These are phyloP conservation scores for Epistrophe eligans DNA, from an alignment of 2,888 invertebrate genomes.

Conservation along the genomic window DNA sequence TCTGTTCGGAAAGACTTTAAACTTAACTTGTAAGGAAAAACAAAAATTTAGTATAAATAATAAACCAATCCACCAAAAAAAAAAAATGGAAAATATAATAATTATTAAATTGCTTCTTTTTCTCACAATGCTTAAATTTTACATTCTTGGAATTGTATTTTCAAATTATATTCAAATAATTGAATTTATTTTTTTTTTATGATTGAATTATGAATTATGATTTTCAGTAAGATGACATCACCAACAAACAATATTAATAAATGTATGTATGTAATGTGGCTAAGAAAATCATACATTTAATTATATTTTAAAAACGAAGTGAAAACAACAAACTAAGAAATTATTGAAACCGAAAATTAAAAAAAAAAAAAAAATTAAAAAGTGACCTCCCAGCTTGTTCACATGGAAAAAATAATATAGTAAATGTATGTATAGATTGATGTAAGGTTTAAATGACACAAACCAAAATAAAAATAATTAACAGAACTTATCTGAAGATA, in stretches of 20 bases:
- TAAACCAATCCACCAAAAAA: not conserved
- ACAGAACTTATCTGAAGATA: slow-evolving; percentile 5
- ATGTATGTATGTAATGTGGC: not conserved
- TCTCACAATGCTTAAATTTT: not conserved
- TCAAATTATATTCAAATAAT: not conserved
- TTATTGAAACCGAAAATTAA: not conserved
- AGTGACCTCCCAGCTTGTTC: slow-evolving; percentile 9
- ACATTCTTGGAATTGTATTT: not conserved
- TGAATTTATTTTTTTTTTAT: not conserved
- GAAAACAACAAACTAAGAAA: not conserved
- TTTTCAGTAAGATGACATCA: not conserved
- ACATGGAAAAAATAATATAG: not conserved
- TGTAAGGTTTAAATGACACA: not conserved
- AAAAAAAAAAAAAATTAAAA: not conserved
- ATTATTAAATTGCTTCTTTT: not conserved
- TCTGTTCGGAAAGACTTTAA: not conserved
- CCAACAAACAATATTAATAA: not conserved
- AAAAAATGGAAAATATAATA: not conserved
- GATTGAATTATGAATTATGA: not conserved
- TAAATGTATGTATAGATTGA: slow-evolving; percentile 3
- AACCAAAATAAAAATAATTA: not conserved
- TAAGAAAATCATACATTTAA: not conserved
- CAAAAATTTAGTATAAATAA: not conserved
- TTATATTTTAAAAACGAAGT: not conserved
- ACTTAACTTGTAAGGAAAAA: not conserved